These are phyloP conservation scores for Dendrolimus kikuchii DNA, from an alignment of 1,140 invertebrate genomes.

Conservation along the genomic window DNA sequence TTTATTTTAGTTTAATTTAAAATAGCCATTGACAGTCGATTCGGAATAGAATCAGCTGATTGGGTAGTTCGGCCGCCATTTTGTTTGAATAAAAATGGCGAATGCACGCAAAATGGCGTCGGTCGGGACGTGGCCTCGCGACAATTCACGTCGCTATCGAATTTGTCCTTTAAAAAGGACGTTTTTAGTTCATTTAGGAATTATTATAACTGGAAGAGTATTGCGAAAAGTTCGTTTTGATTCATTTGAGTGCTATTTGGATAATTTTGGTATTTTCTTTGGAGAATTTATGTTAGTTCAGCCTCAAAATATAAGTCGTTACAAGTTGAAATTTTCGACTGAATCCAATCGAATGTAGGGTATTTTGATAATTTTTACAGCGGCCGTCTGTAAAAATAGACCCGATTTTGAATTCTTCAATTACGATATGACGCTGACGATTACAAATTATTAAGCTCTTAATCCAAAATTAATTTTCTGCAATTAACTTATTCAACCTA, in stretches of 20 bases:
- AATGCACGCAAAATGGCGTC: conserved; percentile 27
- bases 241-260: conserved; percentile 16
- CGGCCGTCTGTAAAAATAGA: too few relatives aligned
- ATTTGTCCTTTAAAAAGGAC: conserved; percentile 30
- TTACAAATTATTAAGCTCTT: too few relatives aligned
- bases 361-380: too few relatives aligned
- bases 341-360: too few relatives aligned
- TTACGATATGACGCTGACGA: too few relatives aligned
- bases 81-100: conserved; percentile 31
- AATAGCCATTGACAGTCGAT: conserved; percentile 41
- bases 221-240: conserved; percentile 26
- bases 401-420: too few relatives aligned
- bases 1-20: conserved; percentile 30
- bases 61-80: conserved; percentile 52
- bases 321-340: too few relatives aligned
- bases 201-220: conserved; percentile 35
- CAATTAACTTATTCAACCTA: too few relatives aligned
- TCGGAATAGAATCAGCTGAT: conserved; percentile 44
- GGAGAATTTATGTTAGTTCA: too few relatives aligned
- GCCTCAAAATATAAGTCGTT: too few relatives aligned
- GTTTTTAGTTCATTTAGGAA: conserved; percentile 13
- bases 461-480: too few relatives aligned
- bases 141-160: conserved; percentile 20
- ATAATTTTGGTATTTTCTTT: too few relatives aligned
- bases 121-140: conserved; percentile 19